These are phyloP conservation scores for Stenotaenia linearis DNA, from an alignment of 2,888 invertebrate genomes.

Conservation along the genomic window DNA sequence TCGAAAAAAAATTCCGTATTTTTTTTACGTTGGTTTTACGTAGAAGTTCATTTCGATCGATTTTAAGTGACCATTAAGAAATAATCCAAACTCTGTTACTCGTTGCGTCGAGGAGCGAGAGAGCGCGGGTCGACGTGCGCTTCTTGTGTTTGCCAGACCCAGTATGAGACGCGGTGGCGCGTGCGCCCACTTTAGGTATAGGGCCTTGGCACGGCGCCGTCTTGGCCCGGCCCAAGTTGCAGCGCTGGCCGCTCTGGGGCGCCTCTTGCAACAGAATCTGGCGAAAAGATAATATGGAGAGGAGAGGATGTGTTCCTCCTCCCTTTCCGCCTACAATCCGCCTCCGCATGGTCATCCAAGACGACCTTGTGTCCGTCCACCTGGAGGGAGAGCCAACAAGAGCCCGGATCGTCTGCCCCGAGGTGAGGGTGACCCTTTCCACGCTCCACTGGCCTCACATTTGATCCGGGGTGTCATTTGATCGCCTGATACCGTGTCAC, in stretches of 20 bases:
- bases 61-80: not conserved
- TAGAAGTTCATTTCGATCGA: not conserved
- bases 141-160: slow-evolving; percentile 14
- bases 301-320: slow-evolving; percentile 10
- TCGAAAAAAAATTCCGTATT: not conserved
- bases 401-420: not conserved
- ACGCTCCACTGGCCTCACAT: slow-evolving; percentile 13
- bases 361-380: not conserved
- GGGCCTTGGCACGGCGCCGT: slow-evolving; percentile 30
- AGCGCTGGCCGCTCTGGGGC: not conserved
- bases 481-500: not conserved
- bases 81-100: not conserved
- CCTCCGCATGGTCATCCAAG: not conserved
- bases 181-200: slow-evolving; percentile 31
- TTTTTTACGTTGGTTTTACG: not conserved
- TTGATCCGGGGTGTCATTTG: not conserved
- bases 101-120: not conserved
- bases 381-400: not conserved
- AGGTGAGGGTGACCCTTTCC: slow-evolving; percentile 17
- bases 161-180: slow-evolving; percentile 26
- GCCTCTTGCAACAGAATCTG: not conserved
- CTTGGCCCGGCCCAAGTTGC: slow-evolving; percentile 13
- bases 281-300: not conserved
- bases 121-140: slow-evolving; percentile 13
- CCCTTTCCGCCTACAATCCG: not conserved